These are phyloP conservation scores for Formica aserva DNA, from an alignment of 2,888 invertebrate genomes.

Conservation along the genomic window DNA sequence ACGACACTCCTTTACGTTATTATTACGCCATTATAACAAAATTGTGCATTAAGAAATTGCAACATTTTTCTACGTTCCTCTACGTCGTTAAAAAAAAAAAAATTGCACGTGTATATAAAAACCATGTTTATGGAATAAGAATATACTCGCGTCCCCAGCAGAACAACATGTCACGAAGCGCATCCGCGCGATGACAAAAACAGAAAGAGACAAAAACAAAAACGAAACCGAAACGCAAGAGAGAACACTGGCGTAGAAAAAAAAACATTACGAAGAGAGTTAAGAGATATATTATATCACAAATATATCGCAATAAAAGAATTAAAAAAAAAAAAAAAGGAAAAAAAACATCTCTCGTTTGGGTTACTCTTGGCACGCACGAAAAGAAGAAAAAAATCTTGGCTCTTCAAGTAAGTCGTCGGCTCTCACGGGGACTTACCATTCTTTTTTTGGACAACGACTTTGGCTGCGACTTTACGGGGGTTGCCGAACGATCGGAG, in stretches of 20 bases:
- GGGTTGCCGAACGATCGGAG: conserved; percentile 85
- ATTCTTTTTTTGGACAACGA: conserved; percentile 86
- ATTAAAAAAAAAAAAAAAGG: background rate
- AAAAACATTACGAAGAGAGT: conserved; percentile 48
- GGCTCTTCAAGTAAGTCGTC: conserved; percentile 82
- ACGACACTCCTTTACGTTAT: background rate
- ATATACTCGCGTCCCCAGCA: conserved; percentile 20
- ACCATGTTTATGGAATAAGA: background rate
- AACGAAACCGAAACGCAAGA: conserved; percentile 54
- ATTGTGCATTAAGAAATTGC: background rate
- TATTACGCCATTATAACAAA: background rate
- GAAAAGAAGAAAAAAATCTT: conserved; percentile 53
- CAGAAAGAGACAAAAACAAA: conserved; percentile 23
- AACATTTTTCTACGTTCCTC: background rate
- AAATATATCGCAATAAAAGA: conserved; percentile 27
- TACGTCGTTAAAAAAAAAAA: background rate
- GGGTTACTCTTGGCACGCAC: conserved; percentile 68
- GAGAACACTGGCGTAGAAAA: conserved; percentile 60
- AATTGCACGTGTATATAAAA: background rate
- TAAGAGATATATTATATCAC: conserved; percentile 48
- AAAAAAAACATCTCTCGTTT: conserved; percentile 40
- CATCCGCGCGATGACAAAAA: conserved; percentile 54
- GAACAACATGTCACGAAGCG: conserved; percentile 52
- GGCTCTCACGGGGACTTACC: conserved; percentile 85
- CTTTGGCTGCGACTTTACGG: conserved; percentile 86